Base-by-base conservation (phyloP, 2,797 vertebrate genomes). In the Sebastes paucispinis region DNA sequence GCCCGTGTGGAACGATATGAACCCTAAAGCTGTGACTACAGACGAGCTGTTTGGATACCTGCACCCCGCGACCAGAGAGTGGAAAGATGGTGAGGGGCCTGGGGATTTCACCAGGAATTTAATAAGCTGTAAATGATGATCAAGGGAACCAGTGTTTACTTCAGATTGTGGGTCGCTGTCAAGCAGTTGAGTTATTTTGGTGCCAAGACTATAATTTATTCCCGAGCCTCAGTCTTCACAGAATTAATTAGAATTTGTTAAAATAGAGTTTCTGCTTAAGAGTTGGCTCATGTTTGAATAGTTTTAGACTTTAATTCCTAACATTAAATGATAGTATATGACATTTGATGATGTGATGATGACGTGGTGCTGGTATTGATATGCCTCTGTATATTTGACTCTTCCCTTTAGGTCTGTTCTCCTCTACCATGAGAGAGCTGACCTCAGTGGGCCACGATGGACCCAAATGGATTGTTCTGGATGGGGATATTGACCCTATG, bases 381-480 rank as follows among this genome's bases (percentile, higher is more conserved):
- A 47, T 77, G 10, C 2, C 6, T 16, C 18, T 70, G 1, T 47
- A 4, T 72, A 2, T 64, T 65, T 64, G 50, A 36, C n/a, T 59
- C 7, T 72, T 64, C 22, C 12, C 18, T 78, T 12, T 47, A 95
- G 94, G 94, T 72, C 86, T 96, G 6, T 96, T 97, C 91, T 97
- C 95, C 22, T 96, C 89, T 39, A 96, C 91, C 60, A 95, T 96
- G 95, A 94, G 96, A 80, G 94, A 97, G 86, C 88, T 96, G 66
- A 94, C 96, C 77, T 93, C 88, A 7, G 73, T 93, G 52, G 70
- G 78, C 14, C 93, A 93, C n/a, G 92, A 94, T 6, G 95, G 91
- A 27, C 94, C 90, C 1, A 97, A 97, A 89, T 94, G 96, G 95
- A 95, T 95, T 81, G 93, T 97, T 59, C 88, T 97, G 75, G 95